Evolutionary conservation across 2,888 invertebrate genomes (phyloP), one percentile per base, ranked within the genome.

Genomic region (Panorpa germanica): DNA sequence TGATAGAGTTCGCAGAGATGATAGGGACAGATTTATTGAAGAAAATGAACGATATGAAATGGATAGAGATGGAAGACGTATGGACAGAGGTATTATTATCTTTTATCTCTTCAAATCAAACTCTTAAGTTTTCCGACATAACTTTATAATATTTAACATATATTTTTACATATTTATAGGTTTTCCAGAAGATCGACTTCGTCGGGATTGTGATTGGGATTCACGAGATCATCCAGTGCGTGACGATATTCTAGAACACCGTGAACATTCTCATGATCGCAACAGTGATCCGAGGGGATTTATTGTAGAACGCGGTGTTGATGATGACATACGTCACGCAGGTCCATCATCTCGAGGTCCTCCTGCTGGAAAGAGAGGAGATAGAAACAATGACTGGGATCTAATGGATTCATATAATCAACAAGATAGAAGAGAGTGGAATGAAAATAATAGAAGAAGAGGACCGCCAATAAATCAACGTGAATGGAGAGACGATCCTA

Each of bases 321-420:
- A 51, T 33, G 50, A 50, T 1, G 50, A 52, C 29, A 51, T 52
- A 50, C 52, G 51, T 39, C 45, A 46, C 2, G 51, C 49, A 27
- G 52, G 51, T 8, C 44, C 40, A 27, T 47, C 46, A 46, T 42
- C 43, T 25, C 41, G 39, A 14, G 50, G 50, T 26, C 47, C 49
- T 48, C 47, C 47, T 8, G 49, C 50, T 28, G 40, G 36, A 9
- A 43, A 4, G 41, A 11, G 36, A 43, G 14, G 38, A 38, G 36
- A 36, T 36, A 6, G 39, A 37, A 20, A 32, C 33, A 6, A 34
- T 31, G 27, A 31, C 18, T 31, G 31, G 31, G 16, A 27, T 15
- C 27, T n/a, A n/a, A n/a, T n/a, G n/a, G n/a, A n/a, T n/a, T n/a
- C n/a, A n/a, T n/a, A n/a, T n/a, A n/a, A 31, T 10, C 18, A 31